Evolutionary conservation across 2,113 vertebrate genomes (phyloP).

Genomic region (Neotoma lepida): DNA sequence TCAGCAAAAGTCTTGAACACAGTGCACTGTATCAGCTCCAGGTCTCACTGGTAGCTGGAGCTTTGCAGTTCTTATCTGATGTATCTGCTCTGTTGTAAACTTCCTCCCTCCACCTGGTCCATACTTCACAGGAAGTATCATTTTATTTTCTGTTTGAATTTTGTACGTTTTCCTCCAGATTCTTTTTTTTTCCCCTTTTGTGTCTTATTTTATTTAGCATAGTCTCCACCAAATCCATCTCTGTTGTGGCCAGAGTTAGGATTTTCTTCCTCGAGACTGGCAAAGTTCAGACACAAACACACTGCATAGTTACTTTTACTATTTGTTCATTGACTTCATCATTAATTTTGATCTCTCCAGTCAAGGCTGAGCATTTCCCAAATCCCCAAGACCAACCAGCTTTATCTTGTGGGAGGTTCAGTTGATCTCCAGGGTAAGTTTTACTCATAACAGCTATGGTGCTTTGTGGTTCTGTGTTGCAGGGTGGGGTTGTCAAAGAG

Average conservation of each 20-base stretch:
- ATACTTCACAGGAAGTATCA: neutral
- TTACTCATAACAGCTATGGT: neutral
- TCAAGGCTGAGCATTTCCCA: neutral
- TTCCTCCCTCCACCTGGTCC: neutral
- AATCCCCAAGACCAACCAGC: neutral
- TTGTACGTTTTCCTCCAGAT: neutral
- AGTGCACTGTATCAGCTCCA: neutral
- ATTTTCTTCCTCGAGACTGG: neutral
- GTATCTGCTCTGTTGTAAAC: neutral
- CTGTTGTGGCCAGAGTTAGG: no score
- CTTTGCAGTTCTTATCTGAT: neutral
- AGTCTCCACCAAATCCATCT: neutral
- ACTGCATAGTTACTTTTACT: neutral
- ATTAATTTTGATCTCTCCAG: neutral
- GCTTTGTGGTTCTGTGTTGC: neutral
- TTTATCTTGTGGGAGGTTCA: neutral
- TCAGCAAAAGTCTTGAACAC: neutral
- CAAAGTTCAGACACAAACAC: neutral
- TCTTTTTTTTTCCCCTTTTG: neutral
- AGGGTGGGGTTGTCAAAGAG: neutral
- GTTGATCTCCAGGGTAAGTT: neutral
- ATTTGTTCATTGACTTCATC: neutral
- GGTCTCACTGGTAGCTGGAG: neutral
- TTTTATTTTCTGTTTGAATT: neutral
- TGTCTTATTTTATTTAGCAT: neutral